phyloP scores from a whole-genome alignment of 2,113 vertebrate genomes.

The Syngnathus scovelli region DNA sequence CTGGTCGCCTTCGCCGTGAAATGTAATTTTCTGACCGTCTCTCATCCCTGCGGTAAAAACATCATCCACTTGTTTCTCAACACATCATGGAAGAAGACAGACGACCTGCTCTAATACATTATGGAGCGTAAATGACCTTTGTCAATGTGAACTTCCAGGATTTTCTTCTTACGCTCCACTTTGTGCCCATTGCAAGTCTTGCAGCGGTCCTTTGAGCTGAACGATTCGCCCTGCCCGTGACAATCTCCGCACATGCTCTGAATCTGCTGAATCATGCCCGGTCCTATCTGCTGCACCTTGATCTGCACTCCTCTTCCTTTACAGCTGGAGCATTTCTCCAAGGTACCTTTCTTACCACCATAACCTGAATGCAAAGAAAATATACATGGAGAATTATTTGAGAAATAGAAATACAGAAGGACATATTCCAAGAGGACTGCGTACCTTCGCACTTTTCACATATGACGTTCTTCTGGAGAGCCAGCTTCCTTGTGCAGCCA shows the following conservation, averaged over 20 bases:
- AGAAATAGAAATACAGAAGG: background rate
- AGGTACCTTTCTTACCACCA: conserved; percentile 86
- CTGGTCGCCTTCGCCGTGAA: conserved; percentile 93
- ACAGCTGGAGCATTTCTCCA: conserved; percentile 87
- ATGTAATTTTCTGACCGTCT: conserved; percentile 91
- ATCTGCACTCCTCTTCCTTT: conserved; percentile 91
- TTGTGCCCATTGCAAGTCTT: conserved; percentile 86
- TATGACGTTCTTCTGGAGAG: conserved; percentile 93
- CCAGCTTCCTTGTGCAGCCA: conserved; percentile 86
- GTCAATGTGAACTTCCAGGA: conserved; percentile 92
- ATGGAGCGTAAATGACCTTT: conserved; percentile 72
- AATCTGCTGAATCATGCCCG: conserved; percentile 95
- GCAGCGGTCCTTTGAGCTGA: conserved; percentile 88
- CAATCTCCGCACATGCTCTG: conserved; percentile 91
- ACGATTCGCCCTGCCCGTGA: conserved; percentile 88
- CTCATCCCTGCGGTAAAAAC: conserved; percentile 80
- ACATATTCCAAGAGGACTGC: background rate
- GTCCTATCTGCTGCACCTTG: conserved; percentile 89
- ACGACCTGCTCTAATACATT: background rate
- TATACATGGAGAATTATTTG: background rate
- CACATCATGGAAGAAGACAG: background rate
- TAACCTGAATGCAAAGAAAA: conserved; percentile 69
- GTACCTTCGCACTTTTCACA: conserved; percentile 95
- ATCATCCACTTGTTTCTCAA: background rate
- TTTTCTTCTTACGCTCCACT: conserved; percentile 90